Percentiles rank a stretch among this genome's conserved stretches.
These are phyloP conservation scores for Morpho helenor DNA, from an alignment of 2,888 invertebrate species.

Conservation along the genomic window DNA sequence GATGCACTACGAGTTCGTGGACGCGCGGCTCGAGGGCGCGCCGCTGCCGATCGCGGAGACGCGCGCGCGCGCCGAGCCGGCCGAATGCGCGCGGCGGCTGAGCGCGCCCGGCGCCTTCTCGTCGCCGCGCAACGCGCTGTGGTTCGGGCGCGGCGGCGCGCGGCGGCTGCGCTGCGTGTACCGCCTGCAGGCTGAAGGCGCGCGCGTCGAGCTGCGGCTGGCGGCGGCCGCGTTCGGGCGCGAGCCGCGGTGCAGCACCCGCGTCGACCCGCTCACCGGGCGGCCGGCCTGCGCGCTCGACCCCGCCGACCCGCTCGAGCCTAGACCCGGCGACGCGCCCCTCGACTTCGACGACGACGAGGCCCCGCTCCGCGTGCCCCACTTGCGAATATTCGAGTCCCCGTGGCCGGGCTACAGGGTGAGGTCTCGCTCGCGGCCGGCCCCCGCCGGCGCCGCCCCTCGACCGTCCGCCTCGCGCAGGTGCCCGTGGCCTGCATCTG, in stretches of 20 bases:
- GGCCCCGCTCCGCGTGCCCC: constrained; percentile 64
- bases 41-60: constrained; percentile 66
- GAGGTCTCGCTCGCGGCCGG: not conserved
- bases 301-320: constrained; percentile 27
- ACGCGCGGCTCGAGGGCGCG: constrained; percentile 87
- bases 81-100: constrained; percentile 54
- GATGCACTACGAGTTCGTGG: constrained; percentile 90
- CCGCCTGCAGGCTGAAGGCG: constrained; percentile 83
- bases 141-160: constrained; percentile 91
- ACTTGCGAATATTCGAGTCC: constrained; percentile 82
- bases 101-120: constrained; percentile 80
- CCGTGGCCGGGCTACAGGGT: constrained; percentile 85
- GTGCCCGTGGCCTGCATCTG: constrained; percentile 88
- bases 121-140: constrained; percentile 87
- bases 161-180: constrained; percentile 87
- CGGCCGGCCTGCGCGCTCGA: constrained; percentile 68
- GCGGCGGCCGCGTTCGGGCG: constrained; percentile 85
- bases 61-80: constrained; percentile 50
- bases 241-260: constrained; percentile 81
- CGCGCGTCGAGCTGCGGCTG: constrained; percentile 82
- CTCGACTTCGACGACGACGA: constrained; percentile 45
- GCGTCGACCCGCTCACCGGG: constrained; percentile 85
- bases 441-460: no score
- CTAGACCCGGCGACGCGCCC: constrained; percentile 34
- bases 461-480: constrained; percentile 28